Evolutionary conservation across 1,140 invertebrate genomes (phyloP), one percentile per base, ranked within the genome.

Genomic region (Maniola jurtina): DNA sequence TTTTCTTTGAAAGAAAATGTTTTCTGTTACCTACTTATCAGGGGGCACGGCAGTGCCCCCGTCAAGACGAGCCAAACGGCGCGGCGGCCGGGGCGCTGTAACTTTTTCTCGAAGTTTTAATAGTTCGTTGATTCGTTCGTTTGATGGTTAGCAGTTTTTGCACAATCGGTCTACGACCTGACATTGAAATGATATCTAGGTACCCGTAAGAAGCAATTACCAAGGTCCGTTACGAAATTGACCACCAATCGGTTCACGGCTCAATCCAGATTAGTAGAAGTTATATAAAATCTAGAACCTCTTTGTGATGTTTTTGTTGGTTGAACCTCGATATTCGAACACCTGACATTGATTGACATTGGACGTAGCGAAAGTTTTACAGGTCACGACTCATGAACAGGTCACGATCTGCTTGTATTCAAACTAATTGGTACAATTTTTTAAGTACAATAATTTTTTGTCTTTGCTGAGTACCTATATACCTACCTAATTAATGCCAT

Each of bases 121-220:
- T 9, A 11, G 6, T 42, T 3, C 6, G 6, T 9, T 11, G 6
- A 42, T 9, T 42, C 40, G 40, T n/a, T n/a, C n/a, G 6, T 42
- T 11, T 11, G 11, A 42, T 42, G 10, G 11, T 42, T 42, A 42
- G 40, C 40, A 6, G 36, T 6, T 9, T 9, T 38, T 38, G 36
- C 5, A 9, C 6, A 11, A 15, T 7, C 16, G 47, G 47, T 25
- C 47, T 50, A 50, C 45, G 76, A 72, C 75, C 63, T 73, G 73
- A 70, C 73, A 77, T 81, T 85, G 83, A 85, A 85, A 81, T 85
- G n/a, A n/a, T n/a, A n/a, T n/a, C n/a, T n/a, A n/a, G n/a, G n/a
- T n/a, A n/a, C n/a, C n/a, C n/a, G n/a, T n/a, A n/a, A n/a, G n/a
- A n/a, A n/a, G n/a, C n/a, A n/a, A n/a, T n/a, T n/a, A n/a, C 36